phyloP scores from a whole-genome alignment of 2,113 vertebrate species.

The Pluvialis apricaria region DNA sequence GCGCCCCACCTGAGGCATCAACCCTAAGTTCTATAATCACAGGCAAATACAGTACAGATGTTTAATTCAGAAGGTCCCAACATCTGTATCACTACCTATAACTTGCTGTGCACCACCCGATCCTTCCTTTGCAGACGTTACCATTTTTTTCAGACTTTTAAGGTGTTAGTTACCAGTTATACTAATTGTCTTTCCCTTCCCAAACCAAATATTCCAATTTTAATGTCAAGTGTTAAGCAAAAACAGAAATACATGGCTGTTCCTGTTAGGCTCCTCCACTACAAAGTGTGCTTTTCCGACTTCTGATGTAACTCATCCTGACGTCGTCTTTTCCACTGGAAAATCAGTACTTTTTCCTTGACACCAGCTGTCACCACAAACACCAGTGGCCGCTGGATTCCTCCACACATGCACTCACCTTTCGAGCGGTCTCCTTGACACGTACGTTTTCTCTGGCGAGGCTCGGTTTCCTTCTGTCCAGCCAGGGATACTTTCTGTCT shows the following conservation, averaged over 20 bases:
- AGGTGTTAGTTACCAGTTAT: neutral
- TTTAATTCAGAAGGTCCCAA: neutral
- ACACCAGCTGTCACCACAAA: neutral
- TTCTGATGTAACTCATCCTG: neutral
- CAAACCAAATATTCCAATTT: neutral
- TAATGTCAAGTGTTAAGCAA: neutral
- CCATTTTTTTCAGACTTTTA: accelerated
- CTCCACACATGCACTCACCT: neutral
- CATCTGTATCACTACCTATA: accelerated
- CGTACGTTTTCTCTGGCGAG: neutral
- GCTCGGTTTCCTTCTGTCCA: neutral
- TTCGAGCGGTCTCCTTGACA: accelerated
- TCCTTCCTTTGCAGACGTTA: neutral
- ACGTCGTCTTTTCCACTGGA: neutral
- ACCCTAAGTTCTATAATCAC: accelerated
- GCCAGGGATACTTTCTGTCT: neutral
- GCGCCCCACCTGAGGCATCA: accelerated
- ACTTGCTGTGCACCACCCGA: accelerated
- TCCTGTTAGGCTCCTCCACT: neutral
- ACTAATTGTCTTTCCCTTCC: neutral
- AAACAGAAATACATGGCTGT: neutral
- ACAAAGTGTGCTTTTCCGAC: neutral
- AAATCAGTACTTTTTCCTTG: neutral
- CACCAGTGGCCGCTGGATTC: neutral
- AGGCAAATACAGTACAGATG: neutral